A percentile compares a stretch with the other conserved stretches of the same genome.
Evolutionary conservation across 1,140 invertebrate species (phyloP).

Genomic region (Thalassaphorura encarpata): DNA sequence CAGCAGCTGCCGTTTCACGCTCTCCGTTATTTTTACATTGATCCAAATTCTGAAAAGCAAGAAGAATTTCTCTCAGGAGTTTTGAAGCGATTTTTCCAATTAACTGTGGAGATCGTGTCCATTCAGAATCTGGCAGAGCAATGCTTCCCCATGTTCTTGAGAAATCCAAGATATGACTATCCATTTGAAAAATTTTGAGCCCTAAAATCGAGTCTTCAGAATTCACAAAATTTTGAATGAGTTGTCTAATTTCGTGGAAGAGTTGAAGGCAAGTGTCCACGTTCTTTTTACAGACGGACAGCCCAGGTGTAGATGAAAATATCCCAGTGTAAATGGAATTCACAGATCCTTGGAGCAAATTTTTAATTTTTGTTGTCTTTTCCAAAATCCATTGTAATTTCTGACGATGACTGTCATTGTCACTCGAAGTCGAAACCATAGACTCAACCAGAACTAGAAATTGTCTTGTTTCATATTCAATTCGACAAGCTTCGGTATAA

Average conservation of each 20-base stretch:
- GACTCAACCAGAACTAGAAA: constrained; percentile 10
- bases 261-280: too few species aligned
- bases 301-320: not conserved
- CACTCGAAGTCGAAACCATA: not conserved
- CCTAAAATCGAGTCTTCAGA: not conserved
- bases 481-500: constrained; percentile 6
- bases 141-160: not conserved
- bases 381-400: not conserved
- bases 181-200: not conserved
- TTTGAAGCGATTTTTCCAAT: not conserved
- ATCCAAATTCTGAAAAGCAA: constrained; percentile 20
- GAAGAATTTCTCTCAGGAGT: constrained; percentile 9
- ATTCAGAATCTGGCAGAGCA: not conserved
- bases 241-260: too few species aligned
- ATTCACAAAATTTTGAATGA: not conserved
- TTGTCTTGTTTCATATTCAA: constrained; percentile 15
- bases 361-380: not conserved
- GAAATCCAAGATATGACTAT: not conserved
- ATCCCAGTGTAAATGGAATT: not conserved
- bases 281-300: not conserved
- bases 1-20: not conserved
- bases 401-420: not conserved
- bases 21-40: not conserved
- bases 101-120: not conserved
- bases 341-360: not conserved